A percentile compares a stretch with the other conserved stretches of the same genome.
Conservation (phyloP, 2,113 vertebrate species). For the Melanotaenia duboulayi region DNA sequence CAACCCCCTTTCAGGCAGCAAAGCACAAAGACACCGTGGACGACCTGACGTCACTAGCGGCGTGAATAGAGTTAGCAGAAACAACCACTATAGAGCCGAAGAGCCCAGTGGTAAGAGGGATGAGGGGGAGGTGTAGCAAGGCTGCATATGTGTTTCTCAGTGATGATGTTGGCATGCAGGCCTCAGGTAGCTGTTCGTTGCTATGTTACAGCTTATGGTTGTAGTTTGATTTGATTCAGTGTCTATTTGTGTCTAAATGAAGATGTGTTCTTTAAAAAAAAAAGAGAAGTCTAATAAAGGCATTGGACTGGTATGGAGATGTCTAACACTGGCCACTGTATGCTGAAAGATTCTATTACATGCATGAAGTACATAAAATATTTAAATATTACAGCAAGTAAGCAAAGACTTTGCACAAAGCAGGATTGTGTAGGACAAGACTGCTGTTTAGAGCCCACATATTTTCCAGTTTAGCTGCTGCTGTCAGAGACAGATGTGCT, state of each 20-base stretch:
- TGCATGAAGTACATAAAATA: no score
- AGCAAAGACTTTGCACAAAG: no score
- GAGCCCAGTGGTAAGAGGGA: constrained; percentile 29
- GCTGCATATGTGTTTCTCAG: constrained; percentile 26
- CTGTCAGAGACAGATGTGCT: no score
- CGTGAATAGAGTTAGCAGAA: constrained; percentile 50
- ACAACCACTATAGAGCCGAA: constrained; percentile 49
- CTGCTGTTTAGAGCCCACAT: no score
- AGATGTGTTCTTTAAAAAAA: constrained; percentile 37
- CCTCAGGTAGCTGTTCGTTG: constrained; percentile 59
- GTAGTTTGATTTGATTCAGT: no score
- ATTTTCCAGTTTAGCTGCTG: no score
- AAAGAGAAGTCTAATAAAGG: constrained; percentile 17
- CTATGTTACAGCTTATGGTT: constrained; percentile 56
- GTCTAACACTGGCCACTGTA: no score
- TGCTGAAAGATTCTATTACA: no score
- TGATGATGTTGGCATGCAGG: constrained; percentile 15
- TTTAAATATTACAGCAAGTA: no score
- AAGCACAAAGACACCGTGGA: constrained; percentile 60
- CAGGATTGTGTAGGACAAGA: no score
- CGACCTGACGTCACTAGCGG: constrained; percentile 63
- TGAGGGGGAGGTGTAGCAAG: constrained; percentile 3
- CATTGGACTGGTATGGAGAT: not conserved
- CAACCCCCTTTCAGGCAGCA: constrained; percentile 51
- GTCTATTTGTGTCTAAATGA: constrained; percentile 48